Evolutionary conservation across 1,140 invertebrate species (phyloP).

Genomic region (Leptestheria dahalacensis): DNA sequence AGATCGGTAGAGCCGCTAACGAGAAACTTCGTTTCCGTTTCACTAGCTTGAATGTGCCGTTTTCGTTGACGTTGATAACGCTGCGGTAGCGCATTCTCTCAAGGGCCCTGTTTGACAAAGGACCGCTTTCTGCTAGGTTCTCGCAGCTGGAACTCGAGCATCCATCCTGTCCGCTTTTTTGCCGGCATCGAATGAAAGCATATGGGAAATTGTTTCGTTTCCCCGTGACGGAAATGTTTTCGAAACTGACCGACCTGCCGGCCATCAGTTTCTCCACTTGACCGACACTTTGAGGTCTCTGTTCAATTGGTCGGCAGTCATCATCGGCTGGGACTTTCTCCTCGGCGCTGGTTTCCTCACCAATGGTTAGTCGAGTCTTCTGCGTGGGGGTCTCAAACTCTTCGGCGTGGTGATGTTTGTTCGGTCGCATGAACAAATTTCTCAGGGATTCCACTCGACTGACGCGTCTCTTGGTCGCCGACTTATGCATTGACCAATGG

Average conservation of each 20-base stretch:
- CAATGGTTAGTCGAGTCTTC: background rate
- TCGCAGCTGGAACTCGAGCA: conserved; percentile 24
- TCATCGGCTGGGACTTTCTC: background rate
- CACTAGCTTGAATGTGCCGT: conserved; percentile 19
- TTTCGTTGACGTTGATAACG: conserved; percentile 21
- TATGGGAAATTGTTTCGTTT: conserved; percentile 20
- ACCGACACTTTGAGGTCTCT: conserved; percentile 13
- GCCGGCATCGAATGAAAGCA: conserved; percentile 20
- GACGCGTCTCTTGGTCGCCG: conserved; percentile 29
- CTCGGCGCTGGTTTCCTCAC: conserved; percentile 19
- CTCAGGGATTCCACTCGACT: conserved; percentile 40
- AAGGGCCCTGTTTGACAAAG: too few relatives aligned
- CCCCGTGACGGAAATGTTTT: conserved; percentile 16
- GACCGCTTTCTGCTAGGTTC: conserved; percentile 8
- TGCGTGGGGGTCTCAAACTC: conserved; percentile 2
- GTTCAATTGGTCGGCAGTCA: conserved; percentile 9
- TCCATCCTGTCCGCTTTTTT: background rate
- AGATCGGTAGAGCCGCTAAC: conserved; percentile 20
- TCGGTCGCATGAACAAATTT: conserved; percentile 30
- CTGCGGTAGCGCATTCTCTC: conserved; percentile 18
- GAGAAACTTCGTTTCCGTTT: conserved; percentile 17
- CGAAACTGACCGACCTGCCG: conserved; percentile 16
- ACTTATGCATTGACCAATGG: conserved; percentile 2
- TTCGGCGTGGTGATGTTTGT: conserved; percentile 4
- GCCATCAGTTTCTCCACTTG: background rate